Evolutionary conservation across 1,140 invertebrate genomes (phyloP), one percentile per base, ranked within the genome.

Genomic region (Diabrotica undecimpunctata): DNA sequence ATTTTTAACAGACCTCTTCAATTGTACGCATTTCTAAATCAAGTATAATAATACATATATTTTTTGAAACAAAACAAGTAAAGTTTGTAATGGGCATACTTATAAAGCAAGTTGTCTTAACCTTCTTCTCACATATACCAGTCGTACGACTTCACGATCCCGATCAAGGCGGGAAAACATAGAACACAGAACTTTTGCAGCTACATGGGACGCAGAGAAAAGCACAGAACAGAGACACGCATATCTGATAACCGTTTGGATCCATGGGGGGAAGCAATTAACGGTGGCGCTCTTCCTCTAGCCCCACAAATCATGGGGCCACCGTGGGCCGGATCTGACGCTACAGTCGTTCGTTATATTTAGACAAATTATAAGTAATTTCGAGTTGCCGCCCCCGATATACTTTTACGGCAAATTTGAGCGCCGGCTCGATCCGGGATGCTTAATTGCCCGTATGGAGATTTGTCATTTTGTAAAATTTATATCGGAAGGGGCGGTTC

Each of bases 281-380:
- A 46, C 41, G 41, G 41, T 46, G n/a, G n/a, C 41, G 41, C 41
- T 46, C 41, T 46, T 46, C 41, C 41, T 46, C 41, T 46, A n/a
- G 41, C 41, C 41, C 41, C 41, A 46, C 41, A 46, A 46, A 46
- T 46, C 41, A 46, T n/a, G 41, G 41, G 41, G 41, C 41, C 41
- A 46, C 8, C 41, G 41, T n/a, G 41, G 41, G 8, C 41, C 41
- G 41, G 41, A 46, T 46, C 41, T 6, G 41, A 46, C 41, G 25
- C 25, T 25, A 25, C 25, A 25, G 25, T 25, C 25, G n/a, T 46
- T 46, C 41, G 41, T 46, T 46, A 46, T 46, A 46, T 46, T 46
- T 46, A 46, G 41, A 46, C 41, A 46, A 46, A 46, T 46, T 46
- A 46, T 46, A 46, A 46, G 41, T 46, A 46, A 46, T 46, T 46